Conservation (phyloP, 2,113 vertebrate genomes). For the Epinephelus cyanopodus region DNA sequence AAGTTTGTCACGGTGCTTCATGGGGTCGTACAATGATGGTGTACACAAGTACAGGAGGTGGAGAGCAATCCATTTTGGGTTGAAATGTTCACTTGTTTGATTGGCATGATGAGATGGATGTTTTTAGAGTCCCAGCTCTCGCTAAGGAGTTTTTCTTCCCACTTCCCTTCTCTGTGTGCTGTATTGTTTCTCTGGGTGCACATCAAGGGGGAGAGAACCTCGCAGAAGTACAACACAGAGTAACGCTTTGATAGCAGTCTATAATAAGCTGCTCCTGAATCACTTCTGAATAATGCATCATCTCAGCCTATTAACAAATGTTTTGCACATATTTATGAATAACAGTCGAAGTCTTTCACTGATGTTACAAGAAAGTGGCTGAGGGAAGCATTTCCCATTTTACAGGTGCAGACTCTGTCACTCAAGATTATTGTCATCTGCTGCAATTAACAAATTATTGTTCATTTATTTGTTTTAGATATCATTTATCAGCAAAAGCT, state of each 20-base stretch:
- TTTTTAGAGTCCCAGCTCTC: constrained; percentile 19
- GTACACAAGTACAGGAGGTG: constrained; percentile 42
- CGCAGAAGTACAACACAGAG: constrained; percentile 8
- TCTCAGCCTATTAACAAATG: constrained; percentile 49
- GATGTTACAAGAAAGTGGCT: constrained; percentile 2
- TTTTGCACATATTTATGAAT: constrained; percentile 44
- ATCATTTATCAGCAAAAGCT: background rate
- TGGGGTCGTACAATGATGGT: constrained; percentile 29
- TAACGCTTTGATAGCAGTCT: constrained; percentile 54
- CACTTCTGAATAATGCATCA: constrained; percentile 59
- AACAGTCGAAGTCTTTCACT: constrained; percentile 25
- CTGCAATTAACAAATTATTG: background rate
- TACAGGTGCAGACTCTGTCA: background rate
- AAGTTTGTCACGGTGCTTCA: constrained; percentile 58
- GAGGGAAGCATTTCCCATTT: background rate
- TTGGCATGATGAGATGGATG: constrained; percentile 26
- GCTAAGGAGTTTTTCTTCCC: constrained; percentile 5
- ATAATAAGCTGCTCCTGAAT: constrained; percentile 53
- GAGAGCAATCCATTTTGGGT: constrained; percentile 16
- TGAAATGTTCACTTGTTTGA: constrained; percentile 60
- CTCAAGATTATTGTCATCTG: background rate
- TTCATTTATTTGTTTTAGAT: background rate
- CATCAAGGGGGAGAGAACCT: constrained; percentile 27
- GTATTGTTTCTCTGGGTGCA: constrained; percentile 31
- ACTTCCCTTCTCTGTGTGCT: background rate